These are phyloP conservation scores for Hormaphis cornu DNA, from an alignment of 1,140 invertebrate species.

Conservation along the genomic window DNA sequence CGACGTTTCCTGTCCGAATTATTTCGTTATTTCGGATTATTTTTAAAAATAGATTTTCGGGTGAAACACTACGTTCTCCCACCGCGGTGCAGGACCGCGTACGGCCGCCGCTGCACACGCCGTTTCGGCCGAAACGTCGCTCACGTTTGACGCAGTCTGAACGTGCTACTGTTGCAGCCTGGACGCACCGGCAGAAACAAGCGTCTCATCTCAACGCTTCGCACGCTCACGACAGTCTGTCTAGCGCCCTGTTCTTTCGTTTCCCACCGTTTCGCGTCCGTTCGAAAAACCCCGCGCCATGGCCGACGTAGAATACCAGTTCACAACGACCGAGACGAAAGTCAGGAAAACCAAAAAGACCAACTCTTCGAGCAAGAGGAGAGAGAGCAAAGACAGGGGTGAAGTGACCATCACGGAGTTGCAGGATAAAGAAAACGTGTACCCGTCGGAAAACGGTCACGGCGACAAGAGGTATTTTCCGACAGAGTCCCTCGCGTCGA, in stretches of 20 bases:
- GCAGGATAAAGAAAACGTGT: conserved; percentile 53
- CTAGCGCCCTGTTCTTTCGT: neutral
- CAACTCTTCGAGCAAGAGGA: conserved; percentile 59
- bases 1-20: conserved; percentile 15
- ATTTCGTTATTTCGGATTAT: neutral
- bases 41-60: conserved; percentile 31
- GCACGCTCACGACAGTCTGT: neutral
- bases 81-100: neutral
- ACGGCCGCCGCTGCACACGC: conserved; percentile 6
- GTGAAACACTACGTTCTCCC: conserved; percentile 16
- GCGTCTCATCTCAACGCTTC: neutral
- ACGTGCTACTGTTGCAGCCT: conserved; percentile 29
- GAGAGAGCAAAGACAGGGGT: conserved; percentile 55
- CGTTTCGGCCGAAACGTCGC: conserved; percentile 1
- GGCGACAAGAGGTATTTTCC: conserved; percentile 74
- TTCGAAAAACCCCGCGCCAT: conserved; percentile 42
- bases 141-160: conserved; percentile 18
- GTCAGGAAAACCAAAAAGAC: conserved; percentile 60
- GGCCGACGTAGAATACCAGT: conserved; percentile 77
- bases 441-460: conserved; percentile 44
- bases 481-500: conserved; percentile 40
- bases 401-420: conserved; percentile 74
- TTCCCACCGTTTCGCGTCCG: neutral
- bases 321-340: conserved; percentile 75
- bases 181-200: conserved; percentile 12